Percentiles rank a stretch among this genome's conserved stretches.
phyloP scores from a whole-genome alignment of 2,113 vertebrate species.

The Phylloscopus trochiloides region DNA sequence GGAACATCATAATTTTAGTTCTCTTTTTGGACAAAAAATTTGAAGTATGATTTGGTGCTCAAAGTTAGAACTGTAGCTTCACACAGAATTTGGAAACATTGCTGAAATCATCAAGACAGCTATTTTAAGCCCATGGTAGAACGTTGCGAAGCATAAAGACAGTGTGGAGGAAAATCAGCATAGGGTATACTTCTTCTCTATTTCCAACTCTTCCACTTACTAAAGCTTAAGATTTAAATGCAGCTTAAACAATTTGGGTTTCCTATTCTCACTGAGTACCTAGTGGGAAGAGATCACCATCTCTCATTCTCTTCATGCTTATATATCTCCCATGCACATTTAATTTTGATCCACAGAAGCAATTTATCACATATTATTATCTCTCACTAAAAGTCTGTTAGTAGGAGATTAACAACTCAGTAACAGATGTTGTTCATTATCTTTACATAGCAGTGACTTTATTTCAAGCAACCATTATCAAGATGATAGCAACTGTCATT shows the following conservation, averaged over 20 bases:
- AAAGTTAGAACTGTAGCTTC: not conserved
- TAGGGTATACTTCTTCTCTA: not conserved
- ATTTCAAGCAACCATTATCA: not conserved
- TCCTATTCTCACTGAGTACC: not conserved
- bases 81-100: not conserved
- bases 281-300: not conserved
- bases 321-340: not conserved
- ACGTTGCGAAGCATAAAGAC: not conserved
- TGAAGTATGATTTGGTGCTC: not conserved
- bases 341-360: not conserved
- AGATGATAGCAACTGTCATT: not conserved
- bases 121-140: not conserved
- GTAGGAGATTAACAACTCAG: not conserved
- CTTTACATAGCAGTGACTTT: not conserved
- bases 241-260: not conserved
- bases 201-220: not conserved
- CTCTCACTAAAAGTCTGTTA: not conserved
- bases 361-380: not conserved
- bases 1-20: not conserved
- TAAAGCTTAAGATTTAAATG: not conserved
- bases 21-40: not conserved
- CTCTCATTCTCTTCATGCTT: not conserved
- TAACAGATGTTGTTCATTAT: not conserved
- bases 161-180: not conserved
- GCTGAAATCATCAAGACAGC: not conserved